Evolutionary conservation across 2,888 invertebrate genomes (phyloP).

Genomic region (Drosophila rellima): DNA sequence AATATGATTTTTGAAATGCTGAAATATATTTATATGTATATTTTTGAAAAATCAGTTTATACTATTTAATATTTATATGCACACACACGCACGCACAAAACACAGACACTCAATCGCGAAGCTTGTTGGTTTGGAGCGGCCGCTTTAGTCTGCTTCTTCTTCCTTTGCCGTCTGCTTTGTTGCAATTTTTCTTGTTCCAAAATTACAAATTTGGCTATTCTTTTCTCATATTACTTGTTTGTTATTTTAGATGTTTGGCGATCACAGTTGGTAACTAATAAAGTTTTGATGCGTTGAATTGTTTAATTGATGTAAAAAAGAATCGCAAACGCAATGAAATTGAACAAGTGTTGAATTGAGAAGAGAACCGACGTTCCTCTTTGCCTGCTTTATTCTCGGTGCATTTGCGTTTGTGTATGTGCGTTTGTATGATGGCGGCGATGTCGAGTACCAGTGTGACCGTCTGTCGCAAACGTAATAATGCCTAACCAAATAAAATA

Average conservation of each 20-base stretch:
- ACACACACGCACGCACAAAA: slow-evolving; percentile 29
- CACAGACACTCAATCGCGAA: slow-evolving; percentile 56
- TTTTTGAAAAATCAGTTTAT: slow-evolving; percentile 27
- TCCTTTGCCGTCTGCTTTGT: slow-evolving; percentile 64
- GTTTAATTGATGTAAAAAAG: slow-evolving; percentile 80
- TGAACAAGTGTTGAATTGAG: slow-evolving; percentile 84
- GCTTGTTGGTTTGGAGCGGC: slow-evolving; percentile 62
- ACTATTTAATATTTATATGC: slow-evolving; percentile 48
- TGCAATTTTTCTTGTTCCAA: slow-evolving; percentile 62
- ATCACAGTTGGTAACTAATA: slow-evolving; percentile 82
- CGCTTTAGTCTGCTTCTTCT: slow-evolving; percentile 65
- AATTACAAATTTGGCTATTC: slow-evolving; percentile 71
- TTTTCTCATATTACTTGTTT: slow-evolving; percentile 63
- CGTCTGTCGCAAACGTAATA: neutral
- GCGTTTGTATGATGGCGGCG: slow-evolving; percentile 74
- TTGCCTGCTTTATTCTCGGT: slow-evolving; percentile 70
- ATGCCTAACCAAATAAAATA: slow-evolving; percentile 13
- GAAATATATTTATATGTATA: slow-evolving; percentile 47
- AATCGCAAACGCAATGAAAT: slow-evolving; percentile 83
- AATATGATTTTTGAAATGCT: slow-evolving; percentile 44
- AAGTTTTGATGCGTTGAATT: slow-evolving; percentile 75
- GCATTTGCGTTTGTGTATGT: slow-evolving; percentile 62
- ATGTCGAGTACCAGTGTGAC: slow-evolving; percentile 42
- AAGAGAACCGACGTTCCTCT: slow-evolving; percentile 79
- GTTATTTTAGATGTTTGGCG: slow-evolving; percentile 65